These are phyloP conservation scores for Eulithis testata DNA, from an alignment of 2,888 invertebrate genomes.

Conservation along the genomic window DNA sequence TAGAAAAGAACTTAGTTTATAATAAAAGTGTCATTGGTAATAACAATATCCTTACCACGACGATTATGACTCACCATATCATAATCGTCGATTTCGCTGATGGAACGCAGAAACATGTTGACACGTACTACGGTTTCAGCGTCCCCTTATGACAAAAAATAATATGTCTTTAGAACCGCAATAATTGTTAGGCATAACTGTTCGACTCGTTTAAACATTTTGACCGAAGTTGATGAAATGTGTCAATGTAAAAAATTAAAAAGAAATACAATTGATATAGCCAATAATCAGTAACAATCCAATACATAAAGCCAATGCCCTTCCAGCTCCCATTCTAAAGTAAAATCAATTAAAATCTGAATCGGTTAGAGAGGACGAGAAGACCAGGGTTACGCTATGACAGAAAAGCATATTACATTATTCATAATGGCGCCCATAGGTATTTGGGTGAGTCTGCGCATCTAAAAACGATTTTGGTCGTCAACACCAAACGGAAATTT, in stretches of 20 bases:
- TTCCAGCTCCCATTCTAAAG: conserved; percentile 60
- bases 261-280: conserved; percentile 55
- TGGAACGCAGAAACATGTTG: conserved; percentile 98
- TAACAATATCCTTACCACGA: conserved; percentile 65
- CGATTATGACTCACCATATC: conserved; percentile 93
- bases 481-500: conserved; percentile 74
- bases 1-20: conserved; percentile 61
- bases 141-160: conserved; percentile 86
- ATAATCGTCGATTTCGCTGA: conserved; percentile 99
- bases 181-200: conserved; percentile 12
- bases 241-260: conserved; percentile 62
- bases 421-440: conserved; percentile 42
- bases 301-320: conserved; percentile 62
- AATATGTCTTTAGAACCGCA: conserved; percentile 54
- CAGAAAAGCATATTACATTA: conserved; percentile 43
- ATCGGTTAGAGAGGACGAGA: conserved; percentile 24
- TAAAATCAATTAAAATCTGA: conserved; percentile 45
- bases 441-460: conserved; percentile 47
- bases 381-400: conserved; percentile 25
- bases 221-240: conserved; percentile 62
- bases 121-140: conserved; percentile 94
- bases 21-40: conserved; percentile 62
- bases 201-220: conserved; percentile 20
- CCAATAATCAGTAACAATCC: conserved; percentile 41
- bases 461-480: conserved; percentile 84